phyloP scores from a whole-genome alignment of 1,140 invertebrate species.

The Pseudomyrmex sp. region DNA sequence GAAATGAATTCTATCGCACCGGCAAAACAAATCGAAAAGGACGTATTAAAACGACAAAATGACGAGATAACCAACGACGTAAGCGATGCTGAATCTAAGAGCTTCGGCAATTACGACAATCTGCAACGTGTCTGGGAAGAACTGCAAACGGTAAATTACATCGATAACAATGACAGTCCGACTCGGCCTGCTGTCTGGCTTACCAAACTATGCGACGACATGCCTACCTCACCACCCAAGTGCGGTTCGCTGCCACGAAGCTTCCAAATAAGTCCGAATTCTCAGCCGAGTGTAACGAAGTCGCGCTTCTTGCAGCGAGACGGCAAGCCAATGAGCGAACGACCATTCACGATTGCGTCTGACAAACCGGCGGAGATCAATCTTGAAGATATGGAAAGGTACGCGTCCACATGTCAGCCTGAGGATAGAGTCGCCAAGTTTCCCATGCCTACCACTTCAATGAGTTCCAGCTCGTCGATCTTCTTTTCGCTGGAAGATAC shows the following conservation, averaged over 20 bases:
- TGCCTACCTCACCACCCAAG: slow-evolving; percentile 86
- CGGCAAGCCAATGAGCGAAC: slow-evolving; percentile 84
- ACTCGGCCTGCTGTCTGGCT: slow-evolving; percentile 87
- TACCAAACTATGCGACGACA: slow-evolving; percentile 86
- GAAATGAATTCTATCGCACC: slow-evolving; percentile 25
- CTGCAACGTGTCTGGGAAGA: slow-evolving; percentile 84
- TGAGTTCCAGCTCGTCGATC: slow-evolving; percentile 76
- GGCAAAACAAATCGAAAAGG: slow-evolving; percentile 15
- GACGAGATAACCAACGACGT: neutral
- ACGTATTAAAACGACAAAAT: slow-evolving; percentile 7
- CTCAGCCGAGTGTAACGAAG: slow-evolving; percentile 74
- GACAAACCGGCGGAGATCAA: slow-evolving; percentile 85
- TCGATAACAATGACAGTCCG: slow-evolving; percentile 82
- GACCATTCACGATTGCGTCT: slow-evolving; percentile 91
- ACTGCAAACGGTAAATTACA: slow-evolving; percentile 70
- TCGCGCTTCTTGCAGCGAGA: slow-evolving; percentile 83
- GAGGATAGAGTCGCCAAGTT: slow-evolving; percentile 83
- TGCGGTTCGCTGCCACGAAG: slow-evolving; percentile 92
- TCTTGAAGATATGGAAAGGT: slow-evolving; percentile 87
- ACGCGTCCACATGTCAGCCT: slow-evolving; percentile 84
- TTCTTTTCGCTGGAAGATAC: slow-evolving; percentile 85
- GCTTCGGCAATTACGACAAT: slow-evolving; percentile 85
- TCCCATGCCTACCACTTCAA: slow-evolving; percentile 73
- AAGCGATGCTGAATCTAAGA: slow-evolving; percentile 28
- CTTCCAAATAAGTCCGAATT: slow-evolving; percentile 85